Conservation (phyloP, 2,797 vertebrate species). For the Agapornis canus region DNA sequence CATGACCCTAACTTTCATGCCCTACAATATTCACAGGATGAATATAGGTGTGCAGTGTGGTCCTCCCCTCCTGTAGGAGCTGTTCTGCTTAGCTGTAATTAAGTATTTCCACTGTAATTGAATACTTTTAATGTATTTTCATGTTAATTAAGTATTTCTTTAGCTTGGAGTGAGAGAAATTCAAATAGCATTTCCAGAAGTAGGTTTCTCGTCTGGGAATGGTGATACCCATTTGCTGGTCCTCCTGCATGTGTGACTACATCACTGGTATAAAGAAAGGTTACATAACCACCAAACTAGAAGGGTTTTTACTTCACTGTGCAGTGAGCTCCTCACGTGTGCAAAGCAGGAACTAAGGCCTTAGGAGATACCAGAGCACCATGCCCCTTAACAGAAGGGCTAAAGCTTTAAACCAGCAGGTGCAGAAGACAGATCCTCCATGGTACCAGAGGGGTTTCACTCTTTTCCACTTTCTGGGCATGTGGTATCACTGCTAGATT, state of each 20-base stretch:
- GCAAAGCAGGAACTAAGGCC: background rate
- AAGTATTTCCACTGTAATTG: background rate
- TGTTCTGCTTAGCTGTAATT: background rate
- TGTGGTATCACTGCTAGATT: background rate
- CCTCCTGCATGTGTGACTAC: too few species aligned
- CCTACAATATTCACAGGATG: background rate
- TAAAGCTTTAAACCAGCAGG: background rate
- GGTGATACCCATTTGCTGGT: background rate
- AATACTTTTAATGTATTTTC: background rate
- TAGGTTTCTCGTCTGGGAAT: background rate
- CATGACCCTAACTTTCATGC: background rate
- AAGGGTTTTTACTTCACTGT: background rate
- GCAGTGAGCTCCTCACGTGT: background rate
- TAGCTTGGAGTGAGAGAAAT: background rate
- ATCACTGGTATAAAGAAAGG: background rate
- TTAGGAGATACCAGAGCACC: too few species aligned
- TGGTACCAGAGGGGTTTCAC: fast-evolving
- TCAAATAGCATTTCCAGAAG: background rate
- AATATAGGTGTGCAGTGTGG: fast-evolving
- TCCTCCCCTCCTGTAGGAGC: background rate
- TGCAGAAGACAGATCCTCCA: background rate
- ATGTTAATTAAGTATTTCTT: background rate
- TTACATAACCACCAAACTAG: background rate
- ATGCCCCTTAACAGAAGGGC: fast-evolving
- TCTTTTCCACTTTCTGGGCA: background rate